Conservation (phyloP, 2,113 vertebrate genomes). For the Rousettus leschenaultii region DNA sequence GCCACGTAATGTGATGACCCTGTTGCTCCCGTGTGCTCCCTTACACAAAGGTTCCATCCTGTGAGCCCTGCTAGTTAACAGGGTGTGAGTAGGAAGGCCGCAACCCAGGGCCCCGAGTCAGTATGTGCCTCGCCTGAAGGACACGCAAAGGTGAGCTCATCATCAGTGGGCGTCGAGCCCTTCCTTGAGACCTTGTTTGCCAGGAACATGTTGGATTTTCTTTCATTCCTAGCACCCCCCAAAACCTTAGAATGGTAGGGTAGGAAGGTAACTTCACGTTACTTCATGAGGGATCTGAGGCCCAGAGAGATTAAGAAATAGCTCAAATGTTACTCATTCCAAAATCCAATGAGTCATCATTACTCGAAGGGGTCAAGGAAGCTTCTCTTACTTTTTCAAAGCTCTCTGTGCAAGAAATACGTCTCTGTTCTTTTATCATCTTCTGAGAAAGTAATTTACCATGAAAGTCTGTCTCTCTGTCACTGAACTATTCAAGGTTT, state of each 20-base stretch:
- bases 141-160: fast-evolving
- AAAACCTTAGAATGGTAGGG: neutral
- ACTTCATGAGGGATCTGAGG: neutral
- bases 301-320: neutral
- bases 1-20: neutral
- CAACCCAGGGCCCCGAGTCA: neutral
- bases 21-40: neutral
- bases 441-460: neutral
- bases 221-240: neutral
- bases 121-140: neutral
- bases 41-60: too few species aligned
- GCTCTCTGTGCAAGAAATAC: neutral
- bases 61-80: neutral
- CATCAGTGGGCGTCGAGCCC: fast-evolving
- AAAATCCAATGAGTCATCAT: too few species aligned
- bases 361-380: neutral
- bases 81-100: neutral
- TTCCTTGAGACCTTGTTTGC: neutral
- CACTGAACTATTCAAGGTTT: neutral
- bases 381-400: neutral
- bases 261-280: neutral
- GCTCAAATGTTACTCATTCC: neutral
- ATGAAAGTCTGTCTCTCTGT: neutral
- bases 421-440: neutral
- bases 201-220: neutral